phyloP scores from a whole-genome alignment of 2,113 vertebrate species.

The Cyphomyrus plagiostoma region DNA sequence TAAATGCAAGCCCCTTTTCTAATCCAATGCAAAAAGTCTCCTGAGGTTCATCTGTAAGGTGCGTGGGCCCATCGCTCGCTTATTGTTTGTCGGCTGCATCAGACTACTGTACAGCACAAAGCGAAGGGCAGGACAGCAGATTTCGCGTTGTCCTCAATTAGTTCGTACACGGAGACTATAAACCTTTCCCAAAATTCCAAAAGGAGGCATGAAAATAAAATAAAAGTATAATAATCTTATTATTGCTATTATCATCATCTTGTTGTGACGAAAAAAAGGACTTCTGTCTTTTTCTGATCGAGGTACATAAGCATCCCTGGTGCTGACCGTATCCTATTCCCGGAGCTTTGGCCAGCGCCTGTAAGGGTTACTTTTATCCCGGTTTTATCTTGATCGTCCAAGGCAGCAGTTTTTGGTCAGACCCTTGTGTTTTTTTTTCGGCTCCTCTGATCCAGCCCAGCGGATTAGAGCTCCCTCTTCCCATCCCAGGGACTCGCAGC shows the following conservation, averaged over 20 bases:
- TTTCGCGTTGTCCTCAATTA: neutral
- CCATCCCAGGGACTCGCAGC: conserved; percentile 61
- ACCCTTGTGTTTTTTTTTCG: conserved; percentile 40
- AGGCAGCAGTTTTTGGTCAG: conserved; percentile 54
- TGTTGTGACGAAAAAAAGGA: neutral
- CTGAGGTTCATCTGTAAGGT: conserved; percentile 3
- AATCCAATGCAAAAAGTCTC: conserved; percentile 4
- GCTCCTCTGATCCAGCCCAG: conserved; percentile 59
- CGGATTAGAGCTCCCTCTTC: conserved; percentile 62
- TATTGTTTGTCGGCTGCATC: conserved; percentile 21
- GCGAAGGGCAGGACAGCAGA: neutral
- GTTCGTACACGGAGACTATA: conserved; percentile 33
- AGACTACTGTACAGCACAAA: conserved; percentile 14
- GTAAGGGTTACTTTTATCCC: conserved; percentile 52
- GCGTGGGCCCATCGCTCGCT: conserved; percentile 1
- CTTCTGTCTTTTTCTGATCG: neutral
- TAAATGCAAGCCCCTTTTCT: neutral
- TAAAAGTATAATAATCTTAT: neutral
- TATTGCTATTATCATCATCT: neutral
- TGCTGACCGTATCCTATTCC: neutral
- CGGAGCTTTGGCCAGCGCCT: neutral
- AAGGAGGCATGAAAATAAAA: neutral
- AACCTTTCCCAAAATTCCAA: conserved; percentile 28
- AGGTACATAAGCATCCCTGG: neutral
- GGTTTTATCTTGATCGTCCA: conserved; percentile 60